Base-by-base conservation (phyloP, 2,888 invertebrate species). In the Hartigia nigra region DNA sequence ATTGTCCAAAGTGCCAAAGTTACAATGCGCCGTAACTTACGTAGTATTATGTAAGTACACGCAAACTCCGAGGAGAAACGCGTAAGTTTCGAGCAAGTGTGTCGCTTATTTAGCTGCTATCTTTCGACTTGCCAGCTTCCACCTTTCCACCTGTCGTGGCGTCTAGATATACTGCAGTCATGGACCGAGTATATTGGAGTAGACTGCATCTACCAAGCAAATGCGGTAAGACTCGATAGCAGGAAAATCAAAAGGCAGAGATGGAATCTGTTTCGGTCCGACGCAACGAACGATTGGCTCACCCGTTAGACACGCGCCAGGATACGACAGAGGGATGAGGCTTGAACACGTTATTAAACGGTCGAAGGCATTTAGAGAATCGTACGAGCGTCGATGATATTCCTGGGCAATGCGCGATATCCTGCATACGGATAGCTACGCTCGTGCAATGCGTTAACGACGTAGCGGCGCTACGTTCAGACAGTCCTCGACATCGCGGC, bases 1-100 rank as follows among this genome's bases (percentile, higher is more conserved):
- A 88, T 88, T 87, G 89, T 89, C 88, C 87, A 89, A 90, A 89
- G 89, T 89, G 90, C 87, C 88, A 89, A 90, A 90, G 89, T 88
- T 89, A 87, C 86, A 84, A 81, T 86, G 86, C 86, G 85, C 86
- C 86, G 87, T 85, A 87, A 87, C 84, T 88, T 86, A 85, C 85
- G 83, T 84, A 70, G 86, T 85, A 87, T 87, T 86, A 86, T 81
- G 80, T 85, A 86, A 84, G 84, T 83, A 84, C 88, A 86, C 86
- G 87, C 87, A 87, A 85, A 34, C 31, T 34, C 14, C 31, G 14
- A 32, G 12, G 72, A 31, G 32, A 86, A 86, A 84, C 86, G 86
- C 86, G 85, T 86, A 86, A 86, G 86, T 86, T 86, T 86, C 86
- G 83, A 78, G 86, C 82, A 82, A 72, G 31, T 31, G 72, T 14